A percentile compares a stretch with the other conserved stretches of the same genome.
These are phyloP conservation scores for Nomada goodeniana DNA, from an alignment of 2,888 invertebrate species.

Conservation along the genomic window DNA sequence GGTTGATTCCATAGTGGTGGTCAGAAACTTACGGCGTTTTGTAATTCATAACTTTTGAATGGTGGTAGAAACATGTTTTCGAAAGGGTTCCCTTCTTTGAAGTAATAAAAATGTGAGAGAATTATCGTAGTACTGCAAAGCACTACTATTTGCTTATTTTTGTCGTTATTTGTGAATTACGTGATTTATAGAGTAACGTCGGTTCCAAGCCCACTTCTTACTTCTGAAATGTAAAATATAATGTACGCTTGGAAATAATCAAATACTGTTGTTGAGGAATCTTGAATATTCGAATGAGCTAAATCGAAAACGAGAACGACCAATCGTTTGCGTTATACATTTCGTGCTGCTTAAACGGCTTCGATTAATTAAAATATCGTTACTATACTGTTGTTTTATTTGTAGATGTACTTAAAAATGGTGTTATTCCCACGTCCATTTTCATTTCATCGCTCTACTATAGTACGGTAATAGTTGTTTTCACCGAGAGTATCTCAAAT, in stretches of 20 bases:
- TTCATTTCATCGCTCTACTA: not conserved
- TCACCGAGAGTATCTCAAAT: not conserved
- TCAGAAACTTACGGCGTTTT: no score
- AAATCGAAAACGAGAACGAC: not conserved
- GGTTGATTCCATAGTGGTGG: no score
- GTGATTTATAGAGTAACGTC: not conserved
- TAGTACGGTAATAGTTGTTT: not conserved
- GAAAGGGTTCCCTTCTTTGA: no score
- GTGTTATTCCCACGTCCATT: not conserved
- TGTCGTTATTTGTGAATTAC: no score
- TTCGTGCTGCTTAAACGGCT: constrained; percentile 1
- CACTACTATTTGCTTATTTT: no score
- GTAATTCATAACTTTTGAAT: no score
- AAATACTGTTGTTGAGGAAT: not conserved
- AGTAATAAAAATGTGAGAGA: no score
- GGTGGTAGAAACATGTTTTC: no score
- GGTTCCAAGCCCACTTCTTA: not conserved
- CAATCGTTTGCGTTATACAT: not conserved
- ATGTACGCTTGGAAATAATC: not conserved
- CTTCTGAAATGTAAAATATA: no score
- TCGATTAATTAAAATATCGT: not conserved
- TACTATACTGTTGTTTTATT: not conserved
- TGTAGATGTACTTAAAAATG: constrained; percentile 23
- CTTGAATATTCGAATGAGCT: not conserved
- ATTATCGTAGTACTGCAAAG: no score